Evolutionary conservation across 2,888 invertebrate genomes (phyloP), one percentile per base, ranked within the genome.

Genomic region (Hermaeophaga mercurialis): DNA sequence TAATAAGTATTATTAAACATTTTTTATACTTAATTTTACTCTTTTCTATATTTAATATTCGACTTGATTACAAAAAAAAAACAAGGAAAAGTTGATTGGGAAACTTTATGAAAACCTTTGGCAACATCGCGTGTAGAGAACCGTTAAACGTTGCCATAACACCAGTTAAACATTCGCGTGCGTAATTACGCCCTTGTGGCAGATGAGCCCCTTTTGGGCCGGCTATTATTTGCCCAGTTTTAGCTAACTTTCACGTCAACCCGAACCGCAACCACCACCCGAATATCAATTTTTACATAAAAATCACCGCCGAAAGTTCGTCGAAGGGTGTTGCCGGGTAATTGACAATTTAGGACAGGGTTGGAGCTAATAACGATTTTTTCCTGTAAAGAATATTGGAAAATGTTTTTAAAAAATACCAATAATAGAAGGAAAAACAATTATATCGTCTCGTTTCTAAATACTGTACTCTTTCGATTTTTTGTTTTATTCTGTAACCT

Each of bases 121-220:
- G 54, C 58, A 58, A 58, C 58, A 34, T 31, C 12, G 56, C n/a
- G 2, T 19, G 34, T 39, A 15, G 18, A 46, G 31, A 28, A 54
- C 54, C 62, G 65, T 63, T 60, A 62, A 64, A 60, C 61, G 62
- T 55, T 55, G 56, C 54, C 55, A 56, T 56, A 52, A 49, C 38
- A 53, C 59, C 56, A 55, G 54, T 62, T 63, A 56, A 66, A 64
- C 58, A 65, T 64, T 69, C 66, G 65, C 66, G 67, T 67, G 67
- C 62, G 65, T 66, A 66, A 59, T 60, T 66, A 62, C 48, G 59
- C 65, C 63, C 65, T 59, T 53, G 65, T 60, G 67, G 66, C 65
- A 65, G 65, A 69, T 67, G 68, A 68, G 59, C 63, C 60, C 57
- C 54, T 41, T 56, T 53, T 38, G 44, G 59, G 59, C 53, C 57